Evolutionary conservation across 2,888 invertebrate genomes (phyloP), one percentile per base, ranked within the genome.

Genomic region (Acleris holmiana): DNA sequence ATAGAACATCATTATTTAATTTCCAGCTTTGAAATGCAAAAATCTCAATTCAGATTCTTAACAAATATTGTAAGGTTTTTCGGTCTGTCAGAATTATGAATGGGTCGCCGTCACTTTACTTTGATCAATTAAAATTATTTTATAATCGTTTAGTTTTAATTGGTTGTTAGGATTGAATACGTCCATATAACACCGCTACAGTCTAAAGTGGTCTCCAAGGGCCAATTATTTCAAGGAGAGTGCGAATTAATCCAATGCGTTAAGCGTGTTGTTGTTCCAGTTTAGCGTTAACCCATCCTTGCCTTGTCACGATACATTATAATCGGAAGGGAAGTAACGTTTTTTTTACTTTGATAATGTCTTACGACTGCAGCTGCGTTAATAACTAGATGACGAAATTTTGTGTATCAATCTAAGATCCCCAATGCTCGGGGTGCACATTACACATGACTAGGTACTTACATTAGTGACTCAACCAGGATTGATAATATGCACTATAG

Each of bases 181-280:
- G 50, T 35, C 13, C n/a, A 8, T 18, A 8, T 23, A 6, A 25
- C 21, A 53, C 41, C 46, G 41, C 17, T 47, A 8, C 23, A 23
- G 23, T 56, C 48, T 57, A 56, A 56, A 56, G 53, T 19, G 29
- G 40, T 7, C 40, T 69, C 71, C 68, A 71, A 74, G 71, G 69
- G 67, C 67, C 70, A 77, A 76, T 72, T 73, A 68, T 70, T 71
- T 75, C 76, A 77, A 79, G 35, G 35, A 35, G 13, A 35, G 13
- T 35, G 35, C 13, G 8, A 35, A 35, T 35, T 35, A 35, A 35
- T 35, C 13, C 1, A 13, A 35, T 35, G 13, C 35, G 35, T 35
- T 13, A 76, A 18, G 47, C 47, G 47, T 18, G 47, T 47, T 47
- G 47, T 47, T 18, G 10, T 18, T 10, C 47, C 47, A 10, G 18